Conservation (phyloP, 2,113 vertebrate species). For the Ifrita kowaldi region DNA sequence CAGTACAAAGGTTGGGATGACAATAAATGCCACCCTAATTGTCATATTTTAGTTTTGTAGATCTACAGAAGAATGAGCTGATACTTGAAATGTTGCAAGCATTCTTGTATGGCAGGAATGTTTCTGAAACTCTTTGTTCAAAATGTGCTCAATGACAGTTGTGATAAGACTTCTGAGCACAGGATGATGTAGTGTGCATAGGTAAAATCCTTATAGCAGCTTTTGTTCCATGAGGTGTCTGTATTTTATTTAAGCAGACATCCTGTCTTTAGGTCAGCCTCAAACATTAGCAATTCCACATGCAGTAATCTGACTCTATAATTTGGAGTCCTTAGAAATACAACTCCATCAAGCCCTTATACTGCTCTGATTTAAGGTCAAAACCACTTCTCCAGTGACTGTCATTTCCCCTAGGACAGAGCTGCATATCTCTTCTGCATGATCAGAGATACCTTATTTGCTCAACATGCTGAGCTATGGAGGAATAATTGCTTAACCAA, state of each 20-base stretch:
- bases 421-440: background rate
- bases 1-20: background rate
- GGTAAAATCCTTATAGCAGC: background rate
- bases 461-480: background rate
- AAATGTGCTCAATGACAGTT: fast-evolving
- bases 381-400: background rate
- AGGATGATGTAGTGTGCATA: background rate
- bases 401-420: background rate
- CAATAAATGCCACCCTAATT: background rate
- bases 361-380: background rate
- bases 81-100: background rate
- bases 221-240: background rate
- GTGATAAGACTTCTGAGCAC: background rate
- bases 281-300: background rate
- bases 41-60: background rate
- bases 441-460: background rate
- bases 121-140: background rate
- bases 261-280: background rate
- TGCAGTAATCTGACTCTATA: background rate
- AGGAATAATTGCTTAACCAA: background rate
- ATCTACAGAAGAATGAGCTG: background rate
- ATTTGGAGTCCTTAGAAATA: background rate
- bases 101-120: background rate
- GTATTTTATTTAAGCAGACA: background rate
- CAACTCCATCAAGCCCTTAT: background rate